Percentiles rank a stretch among this genome's conserved stretches.
Conservation (phyloP, 2,113 vertebrate species). For the Scopus umbretta region DNA sequence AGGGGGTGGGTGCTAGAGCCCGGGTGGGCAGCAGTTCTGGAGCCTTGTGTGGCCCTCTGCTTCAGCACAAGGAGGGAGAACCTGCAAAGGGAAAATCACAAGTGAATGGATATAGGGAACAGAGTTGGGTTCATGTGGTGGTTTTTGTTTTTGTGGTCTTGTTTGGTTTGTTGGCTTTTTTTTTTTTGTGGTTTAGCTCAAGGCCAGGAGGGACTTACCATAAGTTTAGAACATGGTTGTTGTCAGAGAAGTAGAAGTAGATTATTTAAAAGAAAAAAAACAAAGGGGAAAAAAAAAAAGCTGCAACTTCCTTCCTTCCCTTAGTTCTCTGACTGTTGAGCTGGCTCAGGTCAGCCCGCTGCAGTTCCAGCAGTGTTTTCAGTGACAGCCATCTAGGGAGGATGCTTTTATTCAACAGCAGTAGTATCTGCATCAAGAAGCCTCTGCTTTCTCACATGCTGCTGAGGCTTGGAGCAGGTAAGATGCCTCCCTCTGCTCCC, state of each 20-base stretch:
- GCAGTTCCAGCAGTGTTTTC: neutral
- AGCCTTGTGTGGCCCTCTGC: neutral
- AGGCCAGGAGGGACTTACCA: neutral
- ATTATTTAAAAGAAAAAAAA: too few relatives aligned
- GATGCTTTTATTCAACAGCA: neutral
- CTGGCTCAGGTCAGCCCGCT: neutral
- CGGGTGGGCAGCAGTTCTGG: neutral
- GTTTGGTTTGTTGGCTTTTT: too few relatives aligned
- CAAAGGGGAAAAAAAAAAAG: neutral
- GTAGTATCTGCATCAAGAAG: neutral
- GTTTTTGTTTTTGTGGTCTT: too few relatives aligned
- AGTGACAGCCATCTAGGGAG: neutral
- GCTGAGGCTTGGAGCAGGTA: neutral
- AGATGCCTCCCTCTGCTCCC: neutral
- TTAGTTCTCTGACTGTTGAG: neutral
- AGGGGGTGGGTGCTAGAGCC: neutral
- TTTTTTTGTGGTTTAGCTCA: neutral
- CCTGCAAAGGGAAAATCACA: neutral
- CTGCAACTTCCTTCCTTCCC: neutral
- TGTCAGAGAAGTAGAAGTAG: neutral
- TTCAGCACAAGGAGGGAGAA: neutral
- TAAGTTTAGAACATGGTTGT: neutral
- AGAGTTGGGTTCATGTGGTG: neutral
- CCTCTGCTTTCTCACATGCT: neutral
- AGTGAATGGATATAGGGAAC: neutral